Percentiles rank a stretch among this genome's conserved stretches.
Evolutionary conservation across 2,797 vertebrate genomes (phyloP).

Genomic region (Parauchenoglanis ngamensis): DNA sequence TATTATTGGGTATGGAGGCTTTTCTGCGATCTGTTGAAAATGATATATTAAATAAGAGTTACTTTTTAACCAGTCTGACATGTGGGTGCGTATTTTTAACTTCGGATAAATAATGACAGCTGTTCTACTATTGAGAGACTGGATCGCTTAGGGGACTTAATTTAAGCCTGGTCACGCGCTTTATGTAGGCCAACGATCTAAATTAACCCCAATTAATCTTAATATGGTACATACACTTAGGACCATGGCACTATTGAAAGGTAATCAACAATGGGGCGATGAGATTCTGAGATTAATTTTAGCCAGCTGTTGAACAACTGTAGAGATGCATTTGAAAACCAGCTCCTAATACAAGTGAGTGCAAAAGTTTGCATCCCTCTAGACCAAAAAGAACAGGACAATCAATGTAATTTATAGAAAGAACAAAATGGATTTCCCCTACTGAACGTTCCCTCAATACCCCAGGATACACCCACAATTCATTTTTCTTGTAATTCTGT

Average conservation of each 20-base stretch:
- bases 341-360: not conserved
- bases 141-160: conserved; percentile 19
- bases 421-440: not conserved
- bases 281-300: not conserved
- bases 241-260: not conserved
- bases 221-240: not conserved
- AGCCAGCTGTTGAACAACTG: not conserved
- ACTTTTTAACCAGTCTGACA: conserved; percentile 76
- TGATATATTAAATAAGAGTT: conserved; percentile 81
- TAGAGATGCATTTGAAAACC: not conserved
- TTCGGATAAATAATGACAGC: conserved; percentile 33
- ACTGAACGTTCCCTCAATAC: not conserved
- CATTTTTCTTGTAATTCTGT: not conserved
- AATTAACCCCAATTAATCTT: conserved; percentile 6
- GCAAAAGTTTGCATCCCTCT: not conserved
- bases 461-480: not conserved
- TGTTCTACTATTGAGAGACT: conserved; percentile 22
- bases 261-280: not conserved
- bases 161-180: conserved; percentile 6
- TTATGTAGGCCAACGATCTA: conserved; percentile 13
- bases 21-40: conserved; percentile 80
- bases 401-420: not conserved
- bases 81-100: conserved; percentile 41
- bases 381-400: not conserved
- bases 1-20: conserved; percentile 73